These are phyloP conservation scores for Listronotus oregonensis DNA, from an alignment of 1,140 invertebrate species.

Conservation along the genomic window DNA sequence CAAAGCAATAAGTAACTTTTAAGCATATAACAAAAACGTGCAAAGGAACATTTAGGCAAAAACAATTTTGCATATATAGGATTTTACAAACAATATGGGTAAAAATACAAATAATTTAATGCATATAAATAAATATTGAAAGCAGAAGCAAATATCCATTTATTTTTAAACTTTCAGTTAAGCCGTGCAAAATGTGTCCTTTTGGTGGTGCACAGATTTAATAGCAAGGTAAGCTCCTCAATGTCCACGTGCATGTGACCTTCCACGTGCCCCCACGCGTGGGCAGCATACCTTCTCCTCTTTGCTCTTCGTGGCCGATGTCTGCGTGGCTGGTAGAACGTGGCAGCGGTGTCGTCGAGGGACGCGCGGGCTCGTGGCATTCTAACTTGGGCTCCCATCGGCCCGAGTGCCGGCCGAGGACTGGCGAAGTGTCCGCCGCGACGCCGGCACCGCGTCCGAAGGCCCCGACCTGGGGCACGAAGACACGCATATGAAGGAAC, in stretches of 20 bases:
- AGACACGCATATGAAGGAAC: slow-evolving; percentile 27
- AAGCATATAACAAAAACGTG: too few relatives aligned
- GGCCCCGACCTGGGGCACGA: slow-evolving; percentile 1
- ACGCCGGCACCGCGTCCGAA: slow-evolving; percentile 23
- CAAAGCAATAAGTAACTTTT: too few relatives aligned
- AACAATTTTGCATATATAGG: too few relatives aligned
- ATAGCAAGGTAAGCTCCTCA: background rate
- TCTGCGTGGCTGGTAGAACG: slow-evolving; percentile 45
- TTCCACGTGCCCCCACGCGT: background rate
- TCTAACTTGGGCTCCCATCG: slow-evolving; percentile 51
- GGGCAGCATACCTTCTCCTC: slow-evolving; percentile 12
- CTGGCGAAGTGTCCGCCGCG: slow-evolving; percentile 36
- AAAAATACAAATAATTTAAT: too few relatives aligned
- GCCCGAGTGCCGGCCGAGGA: slow-evolving; percentile 50
- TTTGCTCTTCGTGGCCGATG: slow-evolving; percentile 34
- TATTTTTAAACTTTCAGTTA: too few relatives aligned
- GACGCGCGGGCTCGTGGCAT: slow-evolving; percentile 51
- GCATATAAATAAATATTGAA: too few relatives aligned
- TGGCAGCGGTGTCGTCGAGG: slow-evolving; percentile 44
- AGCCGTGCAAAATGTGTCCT: too few relatives aligned
- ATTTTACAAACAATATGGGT: too few relatives aligned
- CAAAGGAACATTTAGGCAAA: too few relatives aligned
- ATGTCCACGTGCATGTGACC: slow-evolving; percentile 5
- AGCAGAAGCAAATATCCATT: too few relatives aligned
- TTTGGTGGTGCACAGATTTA: too few relatives aligned